These are phyloP conservation scores for Pandemis corylana DNA, from an alignment of 2,888 invertebrate species.

Conservation along the genomic window DNA sequence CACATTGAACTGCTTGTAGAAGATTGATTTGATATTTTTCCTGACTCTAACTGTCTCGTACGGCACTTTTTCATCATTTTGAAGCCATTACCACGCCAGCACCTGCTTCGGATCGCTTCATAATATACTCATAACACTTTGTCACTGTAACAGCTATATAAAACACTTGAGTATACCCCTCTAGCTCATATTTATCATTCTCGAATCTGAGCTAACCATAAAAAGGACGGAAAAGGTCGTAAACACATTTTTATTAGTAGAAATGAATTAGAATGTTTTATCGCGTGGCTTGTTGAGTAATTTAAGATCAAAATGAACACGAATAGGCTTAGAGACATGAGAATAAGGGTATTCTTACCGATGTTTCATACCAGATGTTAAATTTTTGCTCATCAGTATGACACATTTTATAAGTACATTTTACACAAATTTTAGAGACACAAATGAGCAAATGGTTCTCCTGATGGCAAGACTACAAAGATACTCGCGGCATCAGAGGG, in stretches of 20 bases:
- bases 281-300: conserved; percentile 4
- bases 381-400: too few species aligned
- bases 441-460: too few species aligned
- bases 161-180: conserved; percentile 22
- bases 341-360: not conserved
- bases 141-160: conserved; percentile 20
- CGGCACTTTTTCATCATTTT: conserved; percentile 3
- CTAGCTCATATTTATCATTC: conserved; percentile 31
- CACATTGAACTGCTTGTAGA: not conserved
- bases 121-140: conserved; percentile 19
- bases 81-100: not conserved
- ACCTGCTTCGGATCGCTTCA: conserved; percentile 7
- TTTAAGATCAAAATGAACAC: not conserved
- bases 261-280: conserved; percentile 15
- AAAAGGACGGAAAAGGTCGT: conserved; percentile 21
- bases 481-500: too few species aligned
- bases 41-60: not conserved
- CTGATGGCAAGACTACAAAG: too few species aligned
- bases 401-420: too few species aligned
- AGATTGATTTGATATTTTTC: not conserved
- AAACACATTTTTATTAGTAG: conserved; percentile 30
- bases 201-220: conserved; percentile 24
- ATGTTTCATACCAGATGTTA: too few species aligned
- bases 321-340: not conserved
- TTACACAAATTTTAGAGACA: too few species aligned